Conservation (phyloP, 2,797 vertebrate species). For the Brachyalestes nurse region DNA sequence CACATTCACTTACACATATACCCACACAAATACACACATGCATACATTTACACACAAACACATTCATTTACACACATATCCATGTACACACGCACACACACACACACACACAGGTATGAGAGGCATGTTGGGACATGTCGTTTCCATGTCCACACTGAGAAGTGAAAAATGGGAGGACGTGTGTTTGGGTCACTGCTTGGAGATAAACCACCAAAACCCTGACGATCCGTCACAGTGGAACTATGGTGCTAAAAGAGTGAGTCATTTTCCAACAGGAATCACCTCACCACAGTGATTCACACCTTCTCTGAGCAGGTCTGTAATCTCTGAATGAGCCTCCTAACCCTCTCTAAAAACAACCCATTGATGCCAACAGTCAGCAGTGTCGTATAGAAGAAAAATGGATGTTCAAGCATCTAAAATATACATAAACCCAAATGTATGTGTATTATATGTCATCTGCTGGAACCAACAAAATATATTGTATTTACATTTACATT, state of each 20-base stretch:
- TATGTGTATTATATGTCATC: too few relatives aligned
- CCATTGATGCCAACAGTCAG: neutral
- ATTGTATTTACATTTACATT: too few relatives aligned
- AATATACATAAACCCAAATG: neutral
- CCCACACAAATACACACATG: too few relatives aligned
- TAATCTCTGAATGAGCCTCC: conserved; percentile 13
- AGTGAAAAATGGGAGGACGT: conserved; percentile 25
- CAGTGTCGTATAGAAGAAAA: neutral
- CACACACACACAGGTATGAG: conserved; percentile 11
- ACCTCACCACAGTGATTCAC: conserved; percentile 22
- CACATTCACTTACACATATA: neutral
- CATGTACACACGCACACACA: neutral
- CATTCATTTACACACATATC: neutral
- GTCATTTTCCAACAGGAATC: conserved; percentile 47
- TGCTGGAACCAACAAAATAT: too few relatives aligned
- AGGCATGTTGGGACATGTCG: conserved; percentile 50
- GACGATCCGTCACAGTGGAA: conserved; percentile 1
- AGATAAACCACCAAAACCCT: conserved; percentile 6
- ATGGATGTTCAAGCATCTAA: neutral
- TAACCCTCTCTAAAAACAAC: neutral
- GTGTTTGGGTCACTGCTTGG: conserved; percentile 12
- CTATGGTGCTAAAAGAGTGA: conserved; percentile 40
- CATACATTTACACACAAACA: too few relatives aligned
- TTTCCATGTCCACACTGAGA: conserved; percentile 26
- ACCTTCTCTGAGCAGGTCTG: neutral